Evolutionary conservation across 2,888 invertebrate species (phyloP).

Genomic region (Spodoptera littoralis): DNA sequence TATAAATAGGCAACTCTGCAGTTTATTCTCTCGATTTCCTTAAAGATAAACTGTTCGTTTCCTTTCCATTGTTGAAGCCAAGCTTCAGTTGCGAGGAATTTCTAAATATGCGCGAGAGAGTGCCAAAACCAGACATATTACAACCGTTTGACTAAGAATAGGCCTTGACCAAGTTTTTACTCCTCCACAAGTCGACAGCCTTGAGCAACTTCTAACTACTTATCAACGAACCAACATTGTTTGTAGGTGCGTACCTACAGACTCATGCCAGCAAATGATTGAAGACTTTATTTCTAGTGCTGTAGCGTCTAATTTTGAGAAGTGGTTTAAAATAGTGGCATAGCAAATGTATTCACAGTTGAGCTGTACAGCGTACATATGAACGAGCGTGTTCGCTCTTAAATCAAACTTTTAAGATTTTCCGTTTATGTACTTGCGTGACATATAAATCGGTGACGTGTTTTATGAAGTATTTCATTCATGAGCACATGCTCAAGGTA

Average conservation of each 20-base stretch:
- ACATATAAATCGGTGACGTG: background rate
- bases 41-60: conserved; percentile 30
- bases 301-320: conserved; percentile 25
- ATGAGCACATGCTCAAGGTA: background rate
- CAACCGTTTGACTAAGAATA: conserved; percentile 53
- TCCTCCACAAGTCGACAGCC: conserved; percentile 70
- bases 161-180: conserved; percentile 79
- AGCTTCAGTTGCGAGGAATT: conserved; percentile 22
- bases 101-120: conserved; percentile 47
- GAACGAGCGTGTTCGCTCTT: conserved; percentile 38
- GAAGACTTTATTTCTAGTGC: conserved; percentile 8
- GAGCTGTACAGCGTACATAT: conserved; percentile 32
- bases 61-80: conserved; percentile 28
- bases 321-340: conserved; percentile 1
- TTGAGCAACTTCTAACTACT: conserved; percentile 73
- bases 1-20: no score
- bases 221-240: conserved; percentile 54
- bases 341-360: conserved; percentile 41
- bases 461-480: conserved; percentile 15
- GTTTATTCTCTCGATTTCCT: conserved; percentile 21
- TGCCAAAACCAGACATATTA: conserved; percentile 50
- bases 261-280: background rate
- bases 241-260: conserved; percentile 17
- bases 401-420: conserved; percentile 33
- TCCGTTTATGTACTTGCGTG: conserved; percentile 17